These are phyloP conservation scores for Tragopan temminckii DNA, from an alignment of 2,797 vertebrate species.

Conservation along the genomic window DNA sequence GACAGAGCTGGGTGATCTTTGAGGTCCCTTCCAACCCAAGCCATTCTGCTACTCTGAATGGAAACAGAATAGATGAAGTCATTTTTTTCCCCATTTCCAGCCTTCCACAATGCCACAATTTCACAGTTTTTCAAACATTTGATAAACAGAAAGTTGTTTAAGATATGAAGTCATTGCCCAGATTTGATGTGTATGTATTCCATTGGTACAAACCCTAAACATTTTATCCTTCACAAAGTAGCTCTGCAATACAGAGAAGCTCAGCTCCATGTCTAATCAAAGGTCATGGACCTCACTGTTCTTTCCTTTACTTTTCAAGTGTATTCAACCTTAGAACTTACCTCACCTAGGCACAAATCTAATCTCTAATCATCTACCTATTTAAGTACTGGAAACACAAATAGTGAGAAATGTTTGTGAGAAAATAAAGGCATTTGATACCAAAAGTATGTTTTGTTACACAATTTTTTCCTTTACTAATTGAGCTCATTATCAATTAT, in stretches of 20 bases:
- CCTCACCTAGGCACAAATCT: background rate
- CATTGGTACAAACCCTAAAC: background rate
- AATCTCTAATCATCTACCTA: background rate
- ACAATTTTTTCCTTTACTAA: background rate
- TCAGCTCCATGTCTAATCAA: background rate
- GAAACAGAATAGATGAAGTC: background rate
- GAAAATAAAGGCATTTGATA: background rate
- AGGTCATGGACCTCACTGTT: background rate
- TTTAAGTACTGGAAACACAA: background rate
- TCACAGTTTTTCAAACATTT: background rate
- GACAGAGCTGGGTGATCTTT: no score
- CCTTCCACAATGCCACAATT: background rate
- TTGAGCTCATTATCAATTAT: accelerated
- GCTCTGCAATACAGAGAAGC: background rate
- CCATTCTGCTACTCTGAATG: background rate
- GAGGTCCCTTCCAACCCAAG: no score
- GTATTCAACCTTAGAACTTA: background rate
- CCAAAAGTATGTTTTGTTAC: background rate
- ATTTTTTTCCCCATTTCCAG: background rate
- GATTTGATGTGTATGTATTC: background rate
- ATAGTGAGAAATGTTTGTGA: background rate
- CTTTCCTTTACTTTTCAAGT: background rate
- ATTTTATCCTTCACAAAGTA: background rate
- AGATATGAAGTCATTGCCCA: background rate
- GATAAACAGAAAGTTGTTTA: background rate